Evolutionary conservation across 1,140 invertebrate species (phyloP), one percentile per base, ranked within the genome.

Genomic region (Dufourea novaeangliae): DNA sequence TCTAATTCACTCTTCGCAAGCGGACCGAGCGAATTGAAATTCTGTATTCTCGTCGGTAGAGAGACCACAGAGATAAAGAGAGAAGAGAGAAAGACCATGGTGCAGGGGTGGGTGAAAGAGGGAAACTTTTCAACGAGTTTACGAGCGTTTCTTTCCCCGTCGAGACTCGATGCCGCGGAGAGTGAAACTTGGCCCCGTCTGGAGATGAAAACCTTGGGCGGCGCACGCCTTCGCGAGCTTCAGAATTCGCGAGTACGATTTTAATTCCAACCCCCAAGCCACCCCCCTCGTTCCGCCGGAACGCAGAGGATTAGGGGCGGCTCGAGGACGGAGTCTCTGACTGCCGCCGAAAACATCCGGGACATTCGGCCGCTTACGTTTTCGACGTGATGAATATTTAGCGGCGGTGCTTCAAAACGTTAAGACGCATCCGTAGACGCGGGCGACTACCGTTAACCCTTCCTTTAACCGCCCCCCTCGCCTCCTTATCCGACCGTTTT

Each of bases 321-420:
- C 54, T 84, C 78, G 68, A 72, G 29, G 57, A 20, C 34, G 63
- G 27, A n/a, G 37, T 32, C 56, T 41, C 61, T 37, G 69, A 70
- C 67, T 80, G 46, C 54, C 64, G 54, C 22, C 57, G 37, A 50
- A 46, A 41, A 59, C 61, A n/a, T n/a, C 75, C 39, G 37, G 52
- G 22, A 73, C 71, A 80, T 85, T 85, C 76, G 20, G 61, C 57
- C 73, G 74, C 77, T 85, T 78, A 81, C 71, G 79, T 80, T 78
- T 44, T 79, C 72, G 68, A 74, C 62, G 71, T 52, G 62, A 78
- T 87, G 80, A 85, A 85, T 85, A 85, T 85, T 85, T 85, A 85
- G 74, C 66, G 56, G 56, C 61, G 76, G 70, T 64, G 74, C 62
- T 85, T 78, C 50, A 52, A 72, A 79, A 85, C 32, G 68, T 85